Base-by-base conservation (phyloP, 1,140 invertebrate species). In the Helicoverpa armigera region DNA sequence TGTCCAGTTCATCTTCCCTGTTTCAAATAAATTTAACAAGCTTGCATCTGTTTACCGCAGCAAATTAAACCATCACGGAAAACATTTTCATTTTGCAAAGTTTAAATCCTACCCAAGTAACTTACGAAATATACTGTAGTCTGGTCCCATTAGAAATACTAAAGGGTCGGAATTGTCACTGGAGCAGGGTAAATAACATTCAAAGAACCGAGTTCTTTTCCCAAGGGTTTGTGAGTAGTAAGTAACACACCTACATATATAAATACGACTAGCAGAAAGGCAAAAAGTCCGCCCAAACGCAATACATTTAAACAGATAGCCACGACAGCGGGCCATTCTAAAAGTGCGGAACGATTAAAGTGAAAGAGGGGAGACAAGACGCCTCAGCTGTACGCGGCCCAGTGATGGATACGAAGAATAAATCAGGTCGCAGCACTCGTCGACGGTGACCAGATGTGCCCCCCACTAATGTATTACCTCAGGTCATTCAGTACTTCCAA, bases 341-440 rank as follows among this genome's bases (percentile, higher is more conserved):
- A 78, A 82, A 82, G 72, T 87, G 82, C 72, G 83, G 79, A 78
- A 82, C 83, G 83, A 87, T 89, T 84, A 86, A 77, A 84, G 72
- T 81, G 81, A 83, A 86, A 80, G 79, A 80, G 78, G 85, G 87
- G 87, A 87, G 90, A 92, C 88, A 87, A 87, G 85, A 89, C 84
- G 85, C 88, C 89, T 91, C 89, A 89, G 89, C 84, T 87, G 86
- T 88, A 86, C 85, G 82, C 76, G 74, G 83, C 79, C 78, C 82
- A 86, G 89, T 94, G 93, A 94, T 90, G 91, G 91, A 94, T 93
- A 82, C 88, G 67, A 79, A 80, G 87, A 87, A 93, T 94, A 94
- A 94, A 93, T 94, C 93, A 90, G 85, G 85, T 88, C 88, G 87
- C 89, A 86, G 85, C 87, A 89, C 87, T 90, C 84, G 87, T 83